These are phyloP conservation scores for Danio tinwini DNA, from an alignment of 2,797 vertebrate genomes.

Conservation along the genomic window DNA sequence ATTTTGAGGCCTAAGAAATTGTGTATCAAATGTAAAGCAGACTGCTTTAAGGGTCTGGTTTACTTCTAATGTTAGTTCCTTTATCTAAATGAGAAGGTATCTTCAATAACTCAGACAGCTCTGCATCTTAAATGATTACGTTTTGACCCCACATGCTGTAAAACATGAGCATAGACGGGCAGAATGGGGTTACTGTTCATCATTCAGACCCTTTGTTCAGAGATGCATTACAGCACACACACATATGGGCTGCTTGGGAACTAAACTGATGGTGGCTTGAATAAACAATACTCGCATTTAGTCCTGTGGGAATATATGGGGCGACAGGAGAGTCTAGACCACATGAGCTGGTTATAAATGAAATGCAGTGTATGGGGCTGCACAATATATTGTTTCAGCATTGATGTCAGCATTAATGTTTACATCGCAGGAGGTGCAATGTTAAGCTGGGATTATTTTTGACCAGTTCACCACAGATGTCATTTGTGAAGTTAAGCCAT, in stretches of 20 bases:
- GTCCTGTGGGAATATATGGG: neutral
- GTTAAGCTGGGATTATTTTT: too few species aligned
- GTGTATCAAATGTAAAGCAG: neutral
- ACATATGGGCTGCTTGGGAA: neutral
- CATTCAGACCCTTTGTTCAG: slow-evolving; percentile 9
- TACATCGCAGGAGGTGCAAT: too few species aligned
- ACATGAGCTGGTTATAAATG: neutral
- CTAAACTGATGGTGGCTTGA: neutral
- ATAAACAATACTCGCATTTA: neutral
- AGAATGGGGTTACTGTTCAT: slow-evolving; percentile 3
- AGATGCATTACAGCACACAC: slow-evolving; percentile 6
- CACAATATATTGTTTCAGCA: too few species aligned
- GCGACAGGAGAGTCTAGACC: neutral
- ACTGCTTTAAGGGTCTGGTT: neutral
- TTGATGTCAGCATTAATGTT: too few species aligned
- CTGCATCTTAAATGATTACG: neutral
- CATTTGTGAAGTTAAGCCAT: too few species aligned
- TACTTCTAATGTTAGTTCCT: neutral
- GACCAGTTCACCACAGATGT: too few species aligned
- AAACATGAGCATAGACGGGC: neutral
- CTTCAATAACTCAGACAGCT: neutral
- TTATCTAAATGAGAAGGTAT: neutral
- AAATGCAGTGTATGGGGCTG: neutral
- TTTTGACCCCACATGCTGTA: neutral
- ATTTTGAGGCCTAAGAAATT: neutral